Evolutionary conservation across 2,888 invertebrate species (phyloP), one percentile per base, ranked within the genome.

Genomic region (Incurvaria masculella): DNA sequence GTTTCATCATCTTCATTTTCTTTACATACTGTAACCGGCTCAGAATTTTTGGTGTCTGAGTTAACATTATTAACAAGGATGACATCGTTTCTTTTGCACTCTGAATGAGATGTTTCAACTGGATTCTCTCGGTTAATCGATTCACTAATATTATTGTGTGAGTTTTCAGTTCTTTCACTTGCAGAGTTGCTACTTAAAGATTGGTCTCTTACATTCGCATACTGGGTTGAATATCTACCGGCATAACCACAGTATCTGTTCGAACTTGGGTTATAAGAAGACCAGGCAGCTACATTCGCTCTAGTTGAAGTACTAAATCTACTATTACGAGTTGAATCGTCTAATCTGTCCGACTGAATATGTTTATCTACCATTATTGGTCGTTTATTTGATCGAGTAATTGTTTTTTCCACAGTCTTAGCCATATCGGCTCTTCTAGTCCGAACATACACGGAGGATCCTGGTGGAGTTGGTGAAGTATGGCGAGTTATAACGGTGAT

Each of bases 381-480:
- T 53, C 72, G 79, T 50, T 66, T 78, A 51, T 80, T 84, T 2
- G 81, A 70, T 40, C 85, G 72, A 11, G 79, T 81, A n/a, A 88
- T 72, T 46, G 84, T 84, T 64, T 86, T 88, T 65, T 90, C 87
- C 44, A 87, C 74, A 3, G 85, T 83, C 61, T 88, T 86, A 5
- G 88, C 87, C 60, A 88, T 80, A 56, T 91, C 91, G 1, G 85
- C 83, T 61, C 90, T 79, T 56, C 87, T 81, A 20, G 81, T 82
- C 53, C 88, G 75, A 10, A 86, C 71, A 53, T 85, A 85, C 26
- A 74, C 69, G 1, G 82, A 78, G 1, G 85, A 82, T 1, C 86
- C 84, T 0, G 87, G 85, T 3, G 87, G 85, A 0, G 87, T 88
- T 1, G 91, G 91, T 17, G 91, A 92, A 0, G 91, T 91, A 21